Evolutionary conservation across 2,888 invertebrate genomes (phyloP), one percentile per base, ranked within the genome.

Genomic region (Scaptomyza caliginosa): DNA sequence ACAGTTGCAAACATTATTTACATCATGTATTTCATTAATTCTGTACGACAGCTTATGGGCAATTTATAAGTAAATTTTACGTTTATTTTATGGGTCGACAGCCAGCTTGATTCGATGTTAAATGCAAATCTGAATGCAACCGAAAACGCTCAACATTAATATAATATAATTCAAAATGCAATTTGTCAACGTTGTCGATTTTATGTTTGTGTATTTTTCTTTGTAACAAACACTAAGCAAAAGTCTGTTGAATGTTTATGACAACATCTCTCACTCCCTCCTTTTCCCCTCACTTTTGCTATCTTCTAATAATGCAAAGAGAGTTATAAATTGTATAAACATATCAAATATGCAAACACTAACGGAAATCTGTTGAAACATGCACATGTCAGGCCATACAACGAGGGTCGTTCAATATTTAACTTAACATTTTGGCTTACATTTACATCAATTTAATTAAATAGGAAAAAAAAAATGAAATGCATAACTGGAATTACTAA

Each of bases 291-390:
- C n/a, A n/a, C n/a, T 24, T 2, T 6, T 24, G 7, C 24, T 24
- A 6, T 24, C 24, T 7, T 3, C n/a, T n/a, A n/a, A n/a, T n/a
- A 1, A 10, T n/a, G 11, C 38, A 55, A 39, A 50, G 66, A 30
- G 58, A 36, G 51, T 36, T 59, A 58, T 67, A 67, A 58, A 50
- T 50, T 50, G 55, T 55, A 23, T 17, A 26, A 16, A 43, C 21
- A 32, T 32, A 65, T 65, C 30, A 50, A 50, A 43, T 58, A 67
- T 67, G 67, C 67, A 58, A 67, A 67, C 51, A 67, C 43, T 43
- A 67, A 58, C 66, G 66, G 66, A 67, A 67, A 58, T n/a, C 46
- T 46, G 46, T 67, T 51, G 67, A 52, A 67, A 52, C 66, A 52
- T 67, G 58, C 67, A 66, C 58, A 57, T 67, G 67, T 21, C 67